These are phyloP conservation scores for Morpho deidamia DNA, from an alignment of 2,888 invertebrate genomes.

Conservation along the genomic window DNA sequence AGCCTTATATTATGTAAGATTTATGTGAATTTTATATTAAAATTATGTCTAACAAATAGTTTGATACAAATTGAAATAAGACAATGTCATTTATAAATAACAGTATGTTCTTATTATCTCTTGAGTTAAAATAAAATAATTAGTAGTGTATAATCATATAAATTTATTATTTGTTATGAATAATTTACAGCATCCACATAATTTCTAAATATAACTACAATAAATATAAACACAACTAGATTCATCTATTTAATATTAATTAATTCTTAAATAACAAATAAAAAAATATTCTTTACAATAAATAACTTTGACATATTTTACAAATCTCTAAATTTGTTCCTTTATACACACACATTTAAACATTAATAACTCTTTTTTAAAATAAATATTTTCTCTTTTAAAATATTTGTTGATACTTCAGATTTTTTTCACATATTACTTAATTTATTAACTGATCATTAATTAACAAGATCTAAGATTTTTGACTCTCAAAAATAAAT, in stretches of 20 bases:
- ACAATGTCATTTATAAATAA: too few species aligned
- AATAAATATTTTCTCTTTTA: neutral
- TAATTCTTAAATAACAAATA: constrained; percentile 11
- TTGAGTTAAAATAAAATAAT: constrained; percentile 23
- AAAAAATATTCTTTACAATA: constrained; percentile 17
- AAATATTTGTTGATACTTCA: too few species aligned
- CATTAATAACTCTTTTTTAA: neutral
- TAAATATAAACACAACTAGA: constrained; percentile 1
- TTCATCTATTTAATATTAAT: constrained; percentile 8
- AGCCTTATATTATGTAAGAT: too few species aligned
- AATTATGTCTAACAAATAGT: too few species aligned
- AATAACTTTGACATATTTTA: constrained; percentile 1
- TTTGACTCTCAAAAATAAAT: neutral
- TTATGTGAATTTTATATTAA: too few species aligned
- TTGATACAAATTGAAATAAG: too few species aligned
- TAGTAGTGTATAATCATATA: constrained; percentile 21
- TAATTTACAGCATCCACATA: constrained; percentile 15
- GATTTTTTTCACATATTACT: too few species aligned
- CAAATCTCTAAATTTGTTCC: constrained; percentile 12
- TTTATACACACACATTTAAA: constrained; percentile 1
- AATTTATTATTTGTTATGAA: constrained; percentile 20
- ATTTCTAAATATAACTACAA: constrained; percentile 15
- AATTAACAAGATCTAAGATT: neutral
- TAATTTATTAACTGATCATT: neutral
- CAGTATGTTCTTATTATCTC: neutral